These are phyloP conservation scores for Eulithis testata DNA, from an alignment of 2,888 invertebrate species.

Conservation along the genomic window DNA sequence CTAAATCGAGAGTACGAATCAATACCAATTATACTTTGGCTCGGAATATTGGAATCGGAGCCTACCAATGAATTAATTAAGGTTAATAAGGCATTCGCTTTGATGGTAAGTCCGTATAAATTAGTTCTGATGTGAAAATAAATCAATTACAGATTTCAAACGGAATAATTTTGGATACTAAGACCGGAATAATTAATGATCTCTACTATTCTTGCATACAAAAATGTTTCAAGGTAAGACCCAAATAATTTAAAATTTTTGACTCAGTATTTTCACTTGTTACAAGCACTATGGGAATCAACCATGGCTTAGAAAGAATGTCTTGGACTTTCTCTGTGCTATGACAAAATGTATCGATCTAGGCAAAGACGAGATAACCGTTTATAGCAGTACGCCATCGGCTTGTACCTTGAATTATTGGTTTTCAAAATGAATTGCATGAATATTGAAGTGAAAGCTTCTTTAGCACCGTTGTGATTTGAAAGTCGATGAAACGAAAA, in stretches of 20 bases:
- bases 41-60: constrained; percentile 46
- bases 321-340: no score
- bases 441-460: no score
- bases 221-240: constrained; percentile 27
- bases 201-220: constrained; percentile 23
- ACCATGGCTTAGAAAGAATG: no score
- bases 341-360: no score
- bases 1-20: constrained; percentile 31
- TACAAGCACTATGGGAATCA: no score
- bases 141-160: constrained; percentile 51
- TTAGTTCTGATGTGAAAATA: constrained; percentile 36
- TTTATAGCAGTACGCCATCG: no score
- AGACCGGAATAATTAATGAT: constrained; percentile 31
- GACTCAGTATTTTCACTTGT: no score
- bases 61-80: constrained; percentile 53
- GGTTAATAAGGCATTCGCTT: constrained; percentile 50
- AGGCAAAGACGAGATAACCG: no score
- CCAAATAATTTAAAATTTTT: background rate
- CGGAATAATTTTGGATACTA: constrained; percentile 50
- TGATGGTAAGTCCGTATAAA: constrained; percentile 39
- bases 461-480: no score
- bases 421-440: background rate
- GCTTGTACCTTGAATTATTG: no score
- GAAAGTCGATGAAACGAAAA: no score
- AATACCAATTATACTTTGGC: constrained; percentile 50